phyloP scores from a whole-genome alignment of 2,797 vertebrate species.

The Mus spretus region DNA sequence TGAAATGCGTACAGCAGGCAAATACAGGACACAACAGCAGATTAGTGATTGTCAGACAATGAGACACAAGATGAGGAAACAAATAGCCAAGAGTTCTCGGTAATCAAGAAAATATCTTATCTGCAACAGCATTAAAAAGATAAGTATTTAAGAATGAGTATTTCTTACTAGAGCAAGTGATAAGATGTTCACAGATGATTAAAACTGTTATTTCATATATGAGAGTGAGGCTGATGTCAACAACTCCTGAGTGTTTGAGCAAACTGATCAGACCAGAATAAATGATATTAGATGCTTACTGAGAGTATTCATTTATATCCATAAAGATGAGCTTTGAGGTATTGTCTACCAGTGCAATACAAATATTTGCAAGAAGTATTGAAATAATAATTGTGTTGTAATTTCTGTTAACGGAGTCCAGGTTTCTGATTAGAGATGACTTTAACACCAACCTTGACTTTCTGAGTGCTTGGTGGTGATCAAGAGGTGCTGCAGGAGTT shows the following conservation, averaged over 20 bases:
- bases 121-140: background rate
- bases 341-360: background rate
- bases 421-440: background rate
- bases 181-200: conserved; percentile 45
- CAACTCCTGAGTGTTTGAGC: conserved; percentile 8
- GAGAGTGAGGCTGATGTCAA: conserved; percentile 15
- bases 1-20: conserved; percentile 11
- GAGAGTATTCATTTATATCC: background rate
- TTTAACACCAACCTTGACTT: background rate
- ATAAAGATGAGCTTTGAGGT: conserved; percentile 9
- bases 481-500: background rate
- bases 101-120: background rate
- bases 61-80: background rate
- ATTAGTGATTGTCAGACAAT: background rate
- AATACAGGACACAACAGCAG: background rate
- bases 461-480: background rate
- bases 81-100: background rate
- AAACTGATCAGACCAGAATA: conserved; percentile 8
- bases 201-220: conserved; percentile 25
- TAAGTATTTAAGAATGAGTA: background rate
- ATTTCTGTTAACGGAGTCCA: conserved; percentile 40
- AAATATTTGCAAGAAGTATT: background rate
- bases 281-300: background rate
- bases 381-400: background rate
- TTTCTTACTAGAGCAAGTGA: conserved; percentile 13